These are phyloP conservation scores for Ophion obscuratus DNA, from an alignment of 2,888 invertebrate species.

Conservation along the genomic window DNA sequence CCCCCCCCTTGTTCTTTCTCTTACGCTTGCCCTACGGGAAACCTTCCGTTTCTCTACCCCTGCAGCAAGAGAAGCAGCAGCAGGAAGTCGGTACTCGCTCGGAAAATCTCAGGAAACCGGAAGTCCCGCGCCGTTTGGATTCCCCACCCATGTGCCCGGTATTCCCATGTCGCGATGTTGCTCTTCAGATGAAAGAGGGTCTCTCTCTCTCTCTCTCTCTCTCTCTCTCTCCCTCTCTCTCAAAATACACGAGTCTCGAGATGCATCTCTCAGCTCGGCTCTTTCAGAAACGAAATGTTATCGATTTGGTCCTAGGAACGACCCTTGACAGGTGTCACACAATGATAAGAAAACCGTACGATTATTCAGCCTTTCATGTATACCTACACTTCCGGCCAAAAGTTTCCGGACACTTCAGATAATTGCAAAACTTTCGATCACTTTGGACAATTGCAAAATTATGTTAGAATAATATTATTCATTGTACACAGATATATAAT, in stretches of 20 bases:
- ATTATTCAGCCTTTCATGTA: background rate
- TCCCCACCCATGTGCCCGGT: conserved; percentile 18
- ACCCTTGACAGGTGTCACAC: conserved; percentile 49
- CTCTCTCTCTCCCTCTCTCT: background rate
- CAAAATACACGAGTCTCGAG: conserved; percentile 10
- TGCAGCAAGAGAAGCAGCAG: conserved; percentile 32
- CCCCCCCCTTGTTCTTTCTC: background rate
- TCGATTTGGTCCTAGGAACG: conserved; percentile 49
- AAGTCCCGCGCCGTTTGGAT: conserved; percentile 62
- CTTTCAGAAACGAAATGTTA: conserved; percentile 51
- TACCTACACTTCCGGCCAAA: too few relatives aligned
- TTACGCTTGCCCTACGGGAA: conserved; percentile 17
- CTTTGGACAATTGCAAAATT: too few relatives aligned
- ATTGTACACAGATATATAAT: too few relatives aligned
- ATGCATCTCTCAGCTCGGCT: conserved; percentile 37
- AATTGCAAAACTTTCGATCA: too few relatives aligned
- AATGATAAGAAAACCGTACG: conserved; percentile 41
- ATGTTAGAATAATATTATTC: too few relatives aligned
- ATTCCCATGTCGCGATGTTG: conserved; percentile 25
- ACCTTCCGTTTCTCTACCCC: conserved; percentile 27
- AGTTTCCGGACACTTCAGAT: too few relatives aligned
- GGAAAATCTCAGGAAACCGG: conserved; percentile 65
- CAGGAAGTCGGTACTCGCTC: conserved; percentile 59
- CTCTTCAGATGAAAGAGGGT: background rate
- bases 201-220: background rate